phyloP scores from a whole-genome alignment of 1,140 invertebrate genomes.

The Penaeus indicus region DNA sequence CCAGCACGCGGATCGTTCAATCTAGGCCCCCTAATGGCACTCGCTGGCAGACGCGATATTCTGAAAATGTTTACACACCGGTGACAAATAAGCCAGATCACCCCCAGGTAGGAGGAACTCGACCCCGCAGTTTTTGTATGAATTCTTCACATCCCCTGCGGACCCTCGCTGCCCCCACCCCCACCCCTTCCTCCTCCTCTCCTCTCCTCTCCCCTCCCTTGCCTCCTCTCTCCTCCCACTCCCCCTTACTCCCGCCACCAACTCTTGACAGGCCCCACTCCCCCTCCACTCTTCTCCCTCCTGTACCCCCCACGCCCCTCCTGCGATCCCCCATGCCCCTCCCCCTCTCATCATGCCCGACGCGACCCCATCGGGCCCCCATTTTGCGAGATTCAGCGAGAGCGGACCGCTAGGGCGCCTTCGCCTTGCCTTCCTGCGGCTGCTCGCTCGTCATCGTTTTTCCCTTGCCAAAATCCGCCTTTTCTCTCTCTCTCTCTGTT shows the following conservation, averaged over 20 bases:
- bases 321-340: background rate
- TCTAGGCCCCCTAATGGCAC: slow-evolving; percentile 35
- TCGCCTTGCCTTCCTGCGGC: no score
- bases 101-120: slow-evolving; percentile 46
- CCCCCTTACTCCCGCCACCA: background rate
- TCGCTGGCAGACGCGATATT: slow-evolving; percentile 42
- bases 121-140: slow-evolving; percentile 56
- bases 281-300: background rate
- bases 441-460: no score
- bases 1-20: slow-evolving; percentile 33
- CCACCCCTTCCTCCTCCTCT: background rate
- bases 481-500: no score
- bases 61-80: slow-evolving; percentile 54
- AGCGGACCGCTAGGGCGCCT: no score
- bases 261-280: background rate
- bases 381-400: no score
- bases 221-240: background rate
- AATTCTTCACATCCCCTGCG: slow-evolving; percentile 38
- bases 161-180: background rate
- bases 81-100: slow-evolving; percentile 58
- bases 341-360: background rate
- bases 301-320: background rate
- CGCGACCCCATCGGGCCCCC: no score
- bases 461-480: no score
- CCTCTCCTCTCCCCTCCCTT: background rate